A percentile compares a stretch with the other conserved stretches of the same genome.
phyloP scores from a whole-genome alignment of 2,888 invertebrate genomes.

The Beris chalybata region DNA sequence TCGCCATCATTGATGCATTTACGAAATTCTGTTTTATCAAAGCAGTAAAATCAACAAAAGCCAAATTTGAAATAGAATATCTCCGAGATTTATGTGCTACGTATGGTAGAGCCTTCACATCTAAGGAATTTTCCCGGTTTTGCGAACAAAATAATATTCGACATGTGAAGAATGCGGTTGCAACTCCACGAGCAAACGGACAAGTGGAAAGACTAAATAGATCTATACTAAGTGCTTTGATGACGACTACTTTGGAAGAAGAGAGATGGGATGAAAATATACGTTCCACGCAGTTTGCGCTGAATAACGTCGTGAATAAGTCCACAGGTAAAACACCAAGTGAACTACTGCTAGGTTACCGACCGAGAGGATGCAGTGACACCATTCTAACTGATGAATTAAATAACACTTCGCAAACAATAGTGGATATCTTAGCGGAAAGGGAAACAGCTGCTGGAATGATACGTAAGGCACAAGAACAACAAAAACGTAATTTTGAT shows the following conservation, averaged over 20 bases:
- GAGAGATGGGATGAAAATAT: no score
- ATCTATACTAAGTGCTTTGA: slow-evolving; percentile 12
- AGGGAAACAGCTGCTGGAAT: no score
- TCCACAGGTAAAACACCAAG: not conserved
- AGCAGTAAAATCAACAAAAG: slow-evolving; percentile 33
- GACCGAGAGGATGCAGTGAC: not conserved
- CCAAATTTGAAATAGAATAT: slow-evolving; percentile 22
- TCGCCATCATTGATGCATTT: slow-evolving; percentile 43
- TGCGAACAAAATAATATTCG: slow-evolving; percentile 29
- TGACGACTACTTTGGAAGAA: no score
- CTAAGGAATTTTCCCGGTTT: slow-evolving; percentile 25
- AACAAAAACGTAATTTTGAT: no score
- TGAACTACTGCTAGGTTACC: not conserved
- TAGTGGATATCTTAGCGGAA: no score
- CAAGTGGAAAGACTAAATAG: slow-evolving; percentile 34
- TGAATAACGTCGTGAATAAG: not conserved
- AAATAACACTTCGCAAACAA: not conserved
- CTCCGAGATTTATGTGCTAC: slow-evolving; percentile 34
- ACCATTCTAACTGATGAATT: slow-evolving; percentile 9
- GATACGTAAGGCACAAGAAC: no score
- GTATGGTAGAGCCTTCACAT: slow-evolving; percentile 33
- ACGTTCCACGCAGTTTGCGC: no score
- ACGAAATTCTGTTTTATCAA: slow-evolving; percentile 23
- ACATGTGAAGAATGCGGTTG: slow-evolving; percentile 35
- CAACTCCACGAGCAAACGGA: slow-evolving; percentile 36